A percentile compares a stretch with the other conserved stretches of the same genome.
Conservation (phyloP, 2,797 vertebrate species). For the Macroramphosus scolopax region DNA sequence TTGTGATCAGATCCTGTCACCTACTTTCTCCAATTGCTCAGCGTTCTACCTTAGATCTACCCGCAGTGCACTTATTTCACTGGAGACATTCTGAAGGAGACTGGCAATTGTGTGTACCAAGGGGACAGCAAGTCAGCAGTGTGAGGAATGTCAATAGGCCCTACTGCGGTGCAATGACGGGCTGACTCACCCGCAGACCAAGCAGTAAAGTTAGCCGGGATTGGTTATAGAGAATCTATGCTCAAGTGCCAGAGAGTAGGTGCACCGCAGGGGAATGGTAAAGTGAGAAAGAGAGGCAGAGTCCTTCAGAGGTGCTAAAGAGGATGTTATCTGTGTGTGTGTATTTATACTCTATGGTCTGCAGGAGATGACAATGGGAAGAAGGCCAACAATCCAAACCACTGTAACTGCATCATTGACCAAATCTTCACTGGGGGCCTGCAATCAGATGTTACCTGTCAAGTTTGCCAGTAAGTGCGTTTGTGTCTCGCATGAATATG, state of each 20-base stretch:
- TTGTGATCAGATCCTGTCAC: conserved; percentile 7
- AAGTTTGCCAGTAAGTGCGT: conserved; percentile 94
- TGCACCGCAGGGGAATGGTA: conserved; percentile 25
- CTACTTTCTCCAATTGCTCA: conserved; percentile 12
- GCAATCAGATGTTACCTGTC: conserved; percentile 96
- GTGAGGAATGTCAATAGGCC: conserved; percentile 61
- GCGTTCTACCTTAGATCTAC: conserved; percentile 24
- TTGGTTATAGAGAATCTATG: conserved; percentile 34
- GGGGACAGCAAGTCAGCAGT: conserved; percentile 42
- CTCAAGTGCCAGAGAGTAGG: conserved; percentile 30
- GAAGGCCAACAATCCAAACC: conserved; percentile 97
- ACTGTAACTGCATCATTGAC: conserved; percentile 98
- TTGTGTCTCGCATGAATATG: conserved; percentile 1
- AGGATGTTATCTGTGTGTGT: conserved; percentile 32
- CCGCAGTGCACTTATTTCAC: conserved; percentile 27
- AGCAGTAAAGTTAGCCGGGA: conserved; percentile 31
- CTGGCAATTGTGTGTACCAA: conserved; percentile 40
- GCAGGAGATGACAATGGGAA: conserved; percentile 94
- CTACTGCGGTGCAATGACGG: conserved; percentile 46
- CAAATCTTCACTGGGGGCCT: conserved; percentile 97
- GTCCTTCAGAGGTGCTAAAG: conserved; percentile 44
- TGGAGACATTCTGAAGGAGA: conserved; percentile 55
- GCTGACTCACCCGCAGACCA: conserved; percentile 39
- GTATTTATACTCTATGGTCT: conserved; percentile 10
- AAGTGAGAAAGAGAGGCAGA: conserved; percentile 35